Base-by-base conservation (phyloP, 1,140 invertebrate genomes). In the Tetranychus cinnabarinus region DNA sequence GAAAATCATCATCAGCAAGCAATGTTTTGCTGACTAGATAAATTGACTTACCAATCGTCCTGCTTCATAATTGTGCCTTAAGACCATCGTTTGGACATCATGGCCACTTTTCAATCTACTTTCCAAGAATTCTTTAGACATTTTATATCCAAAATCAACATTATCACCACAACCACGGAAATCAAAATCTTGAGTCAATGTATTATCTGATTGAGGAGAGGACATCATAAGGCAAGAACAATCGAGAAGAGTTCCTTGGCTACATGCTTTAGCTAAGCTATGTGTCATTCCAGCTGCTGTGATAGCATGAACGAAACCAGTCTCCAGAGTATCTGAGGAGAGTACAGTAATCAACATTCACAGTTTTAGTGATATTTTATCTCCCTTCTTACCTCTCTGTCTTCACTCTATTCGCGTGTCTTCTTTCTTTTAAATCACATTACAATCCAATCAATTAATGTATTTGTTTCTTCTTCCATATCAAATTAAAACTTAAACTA, bases 231-330 rank as follows among this genome's bases (percentile, higher is more conserved):
- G 85, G 74, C 90, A 93, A 50, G 85, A 83, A 70, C 90, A 95
- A 67, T 86, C 83, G 33, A 85, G 77, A 42, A 92, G 76, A 61
- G 84, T 79, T 42, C 88, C 88, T 70, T 83, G 83, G 54, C 85
- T 87, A 74, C 89, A 93, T 13, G 86, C 86, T 67, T 86, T 77
- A 45, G 88, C 88, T 64, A 95, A 81, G 46, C 86, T 80, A 71
- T 83, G 86, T 34, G 86, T 86, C 7, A 93, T 84, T 2, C 88
- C 89, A 3, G 89, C 89, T 2, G 89, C 81, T 4, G 85, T 86
- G 66, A 95, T 85, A 15, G 89, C 87, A 72, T 92, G 88, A 63
- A 91, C 84, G 73, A 92, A 95, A 34, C 84, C 86, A 48, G 88
- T 87, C 73, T 95, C 89, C 65, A 87, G 77, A 66, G 84, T 67